phyloP scores from a whole-genome alignment of 2,113 vertebrate genomes.

The Rhombomys opimus region DNA sequence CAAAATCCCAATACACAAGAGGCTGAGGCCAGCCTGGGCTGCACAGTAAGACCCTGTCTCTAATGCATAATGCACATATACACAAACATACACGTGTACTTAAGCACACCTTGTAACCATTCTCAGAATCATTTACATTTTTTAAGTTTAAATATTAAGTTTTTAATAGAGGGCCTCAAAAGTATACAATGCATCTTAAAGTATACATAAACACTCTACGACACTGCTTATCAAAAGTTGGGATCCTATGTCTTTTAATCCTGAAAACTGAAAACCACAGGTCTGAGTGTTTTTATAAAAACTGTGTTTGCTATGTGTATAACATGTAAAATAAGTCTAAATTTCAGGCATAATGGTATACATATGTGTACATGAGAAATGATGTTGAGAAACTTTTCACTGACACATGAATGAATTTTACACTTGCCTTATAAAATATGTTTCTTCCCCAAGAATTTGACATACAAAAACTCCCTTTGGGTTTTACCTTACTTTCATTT shows the following conservation, averaged over 20 bases:
- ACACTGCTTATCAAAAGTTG: slow-evolving; percentile 28
- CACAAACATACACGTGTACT: not conserved
- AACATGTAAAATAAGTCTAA: slow-evolving; percentile 15
- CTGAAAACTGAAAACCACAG: slow-evolving; percentile 66
- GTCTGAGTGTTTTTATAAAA: slow-evolving; percentile 59
- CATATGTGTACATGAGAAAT: not conserved
- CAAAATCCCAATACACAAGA: not conserved
- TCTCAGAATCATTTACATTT: slow-evolving; percentile 18
- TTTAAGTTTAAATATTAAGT: not conserved
- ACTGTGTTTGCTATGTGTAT: slow-evolving; percentile 54
- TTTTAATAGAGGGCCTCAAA: slow-evolving; percentile 49
- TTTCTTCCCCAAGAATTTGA: slow-evolving; percentile 46
- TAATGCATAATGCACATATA: not conserved
- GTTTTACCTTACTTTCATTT: slow-evolving; percentile 39
- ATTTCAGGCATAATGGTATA: slow-evolving; percentile 19
- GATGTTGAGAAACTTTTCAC: slow-evolving; percentile 2
- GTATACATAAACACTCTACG: not conserved
- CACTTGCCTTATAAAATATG: slow-evolving; percentile 37
- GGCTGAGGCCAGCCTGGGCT: not conserved
- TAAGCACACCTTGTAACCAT: not conserved
- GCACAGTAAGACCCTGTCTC: not conserved
- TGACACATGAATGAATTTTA: slow-evolving; percentile 39
- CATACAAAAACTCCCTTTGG: slow-evolving; percentile 22
- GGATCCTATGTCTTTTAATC: not conserved
- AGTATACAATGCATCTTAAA: slow-evolving; percentile 22